These are phyloP conservation scores for Eulemur macaco DNA, from an alignment of 2,113 vertebrate species.

Conservation along the genomic window DNA sequence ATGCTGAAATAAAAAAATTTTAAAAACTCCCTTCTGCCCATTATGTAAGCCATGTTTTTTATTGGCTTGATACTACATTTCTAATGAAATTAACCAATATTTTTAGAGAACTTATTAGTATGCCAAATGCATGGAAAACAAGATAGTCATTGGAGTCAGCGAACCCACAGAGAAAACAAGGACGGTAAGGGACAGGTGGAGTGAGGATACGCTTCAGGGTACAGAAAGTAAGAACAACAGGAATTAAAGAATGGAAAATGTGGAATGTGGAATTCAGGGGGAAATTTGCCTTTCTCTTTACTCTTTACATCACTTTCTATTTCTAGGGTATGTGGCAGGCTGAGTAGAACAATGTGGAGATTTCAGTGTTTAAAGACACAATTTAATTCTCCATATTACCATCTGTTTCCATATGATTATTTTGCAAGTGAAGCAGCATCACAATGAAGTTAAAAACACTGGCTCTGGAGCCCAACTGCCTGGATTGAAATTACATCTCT, in stretches of 20 bases:
- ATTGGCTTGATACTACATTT: not conserved
- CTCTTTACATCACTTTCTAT: not conserved
- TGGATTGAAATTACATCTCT: not conserved
- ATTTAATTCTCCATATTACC: not conserved
- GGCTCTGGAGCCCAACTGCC: not conserved
- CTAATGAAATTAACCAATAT: not conserved
- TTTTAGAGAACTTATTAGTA: not conserved
- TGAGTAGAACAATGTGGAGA: not conserved
- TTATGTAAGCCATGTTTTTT: not conserved
- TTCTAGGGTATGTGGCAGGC: not conserved
- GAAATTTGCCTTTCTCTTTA: not conserved
- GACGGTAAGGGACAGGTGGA: too few species aligned
- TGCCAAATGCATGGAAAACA: not conserved
- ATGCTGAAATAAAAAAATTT: too few species aligned
- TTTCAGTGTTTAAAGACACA: not conserved
- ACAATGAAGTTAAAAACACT: not conserved
- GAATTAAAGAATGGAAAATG: not conserved
- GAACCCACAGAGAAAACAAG: conserved; percentile 3
- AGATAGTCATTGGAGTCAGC: not conserved
- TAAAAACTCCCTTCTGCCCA: not conserved
- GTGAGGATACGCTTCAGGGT: not conserved
- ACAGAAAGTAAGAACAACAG: not conserved
- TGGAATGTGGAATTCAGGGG: not conserved
- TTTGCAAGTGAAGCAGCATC: not conserved
- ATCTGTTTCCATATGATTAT: not conserved